Conservation (phyloP, 1,140 invertebrate species). For the Bombus turneri region DNA sequence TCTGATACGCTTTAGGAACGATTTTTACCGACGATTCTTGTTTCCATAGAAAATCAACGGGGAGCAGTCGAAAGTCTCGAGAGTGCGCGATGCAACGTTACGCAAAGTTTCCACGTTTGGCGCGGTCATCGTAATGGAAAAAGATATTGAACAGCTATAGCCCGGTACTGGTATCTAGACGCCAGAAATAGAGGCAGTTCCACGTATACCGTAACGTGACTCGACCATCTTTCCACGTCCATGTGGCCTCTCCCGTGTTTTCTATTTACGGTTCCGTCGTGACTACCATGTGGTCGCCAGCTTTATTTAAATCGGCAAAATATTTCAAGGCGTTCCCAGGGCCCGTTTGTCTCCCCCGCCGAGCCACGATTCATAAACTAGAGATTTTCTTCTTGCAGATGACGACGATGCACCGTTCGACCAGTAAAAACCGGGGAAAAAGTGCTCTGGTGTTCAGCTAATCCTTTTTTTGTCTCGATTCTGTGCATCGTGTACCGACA, state of each 20-base stretch:
- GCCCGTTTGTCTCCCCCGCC: constrained; percentile 7
- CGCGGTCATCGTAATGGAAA: not conserved
- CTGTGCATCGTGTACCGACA: not conserved
- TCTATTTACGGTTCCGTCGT: constrained; percentile 60
- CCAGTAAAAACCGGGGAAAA: constrained; percentile 11
- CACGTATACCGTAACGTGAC: constrained; percentile 49
- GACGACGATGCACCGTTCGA: not conserved
- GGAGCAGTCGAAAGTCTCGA: not conserved
- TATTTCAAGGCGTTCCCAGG: constrained; percentile 48
- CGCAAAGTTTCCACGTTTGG: not conserved
- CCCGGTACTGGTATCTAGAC: constrained; percentile 26
- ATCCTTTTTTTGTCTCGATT: not conserved
- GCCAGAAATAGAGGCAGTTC: constrained; percentile 66
- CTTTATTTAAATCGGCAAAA: constrained; percentile 60
- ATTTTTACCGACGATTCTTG: not conserved
- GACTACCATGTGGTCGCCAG: constrained; percentile 67
- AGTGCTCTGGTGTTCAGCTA: not conserved
- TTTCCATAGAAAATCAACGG: not conserved
- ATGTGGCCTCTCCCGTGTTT: constrained; percentile 56
- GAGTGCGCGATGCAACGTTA: not conserved
- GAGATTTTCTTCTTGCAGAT: constrained; percentile 45
- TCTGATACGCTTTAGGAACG: not conserved
- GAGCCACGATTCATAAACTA: constrained; percentile 6
- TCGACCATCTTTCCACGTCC: constrained; percentile 49
- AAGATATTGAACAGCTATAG: not conserved